Evolutionary conservation across 2,888 invertebrate species (phyloP).

Genomic region (Clusia tigrina): DNA sequence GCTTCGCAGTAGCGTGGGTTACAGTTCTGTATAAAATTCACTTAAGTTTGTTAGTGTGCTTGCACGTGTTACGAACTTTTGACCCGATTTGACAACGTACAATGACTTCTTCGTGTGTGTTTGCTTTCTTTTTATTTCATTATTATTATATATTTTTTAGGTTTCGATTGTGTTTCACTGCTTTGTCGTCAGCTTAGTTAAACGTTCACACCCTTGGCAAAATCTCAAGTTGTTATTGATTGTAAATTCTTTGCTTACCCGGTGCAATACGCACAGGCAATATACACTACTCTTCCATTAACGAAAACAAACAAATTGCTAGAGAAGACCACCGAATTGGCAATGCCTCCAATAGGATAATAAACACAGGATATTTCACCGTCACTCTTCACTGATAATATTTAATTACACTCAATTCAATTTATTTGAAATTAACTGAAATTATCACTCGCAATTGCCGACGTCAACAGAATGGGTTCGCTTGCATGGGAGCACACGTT

Average conservation of each 20-base stretch:
- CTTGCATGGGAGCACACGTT: not conserved
- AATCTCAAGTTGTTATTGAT: not conserved
- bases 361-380: too few relatives aligned
- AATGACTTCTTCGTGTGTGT: not conserved
- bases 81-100: constrained; percentile 52
- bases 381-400: too few relatives aligned
- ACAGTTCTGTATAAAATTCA: constrained; percentile 1
- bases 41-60: constrained; percentile 14
- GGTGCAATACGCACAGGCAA: too few relatives aligned
- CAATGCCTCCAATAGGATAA: too few relatives aligned
- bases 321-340: too few relatives aligned
- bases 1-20: not conserved
- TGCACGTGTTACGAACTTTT: constrained; percentile 53
- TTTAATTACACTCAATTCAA: too few relatives aligned
- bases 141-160: constrained; percentile 14
- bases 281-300: too few relatives aligned
- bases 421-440: not conserved
- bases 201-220: constrained; percentile 17
- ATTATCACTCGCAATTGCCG: not conserved
- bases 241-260: not conserved
- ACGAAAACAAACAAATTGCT: too few relatives aligned
- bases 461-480: not conserved
- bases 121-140: constrained; percentile 13
- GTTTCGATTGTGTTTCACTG: constrained; percentile 28
- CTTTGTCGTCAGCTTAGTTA: not conserved